Base-by-base conservation (phyloP, 2,113 vertebrate species). In the Azemiops feae region DNA sequence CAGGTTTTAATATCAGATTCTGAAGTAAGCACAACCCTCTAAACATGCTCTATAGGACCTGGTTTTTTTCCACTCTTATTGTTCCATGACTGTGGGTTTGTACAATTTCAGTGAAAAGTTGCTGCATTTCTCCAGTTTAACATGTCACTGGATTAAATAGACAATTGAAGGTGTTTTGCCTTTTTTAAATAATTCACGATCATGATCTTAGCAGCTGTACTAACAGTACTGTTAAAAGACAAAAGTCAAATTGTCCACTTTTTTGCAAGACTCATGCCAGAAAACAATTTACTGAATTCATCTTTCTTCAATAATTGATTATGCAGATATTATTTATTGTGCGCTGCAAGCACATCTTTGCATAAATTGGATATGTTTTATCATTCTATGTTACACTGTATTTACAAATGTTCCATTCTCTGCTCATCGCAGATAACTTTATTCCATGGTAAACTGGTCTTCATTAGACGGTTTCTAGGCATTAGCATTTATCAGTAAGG, bases 371-470 rank as follows among this genome's bases (percentile, higher is more conserved):
- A 94, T 94, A 95, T 96, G 91, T 95, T 97, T 97, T 96, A 97
- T 96, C 96, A 96, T 96, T 95, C 94, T 89, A 89, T 94, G 94
- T 95, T 96, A 94, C 94, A 95, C 87, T 96, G 94, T 96, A 96
- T 97, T 96, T 96, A 96, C 92, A 97, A 97, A 96, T 96, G 92
- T 95, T 96, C 93, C 95, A 93, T 97, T 97, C 97, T 97, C 95
- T 95, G 94, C 94, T 96, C 95, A 96, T 97, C 96, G 96, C 87
- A 95, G 94, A 95, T 0, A 0, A 95, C 96, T 97, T 97, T 97
- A 97, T 97, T 97, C 93, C 94, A 94, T 95, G 94, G 95, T 95
- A 96, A 97, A 96, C 95, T 96, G 11, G 22, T 97, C 96, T 97
- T 97, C 96, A 97, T 97, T 97, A 97, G 94, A 94, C 91, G 69